These are phyloP conservation scores for Mesorhabditis sp. DNA, from an alignment of 2,888 invertebrate genomes.

Conservation along the genomic window DNA sequence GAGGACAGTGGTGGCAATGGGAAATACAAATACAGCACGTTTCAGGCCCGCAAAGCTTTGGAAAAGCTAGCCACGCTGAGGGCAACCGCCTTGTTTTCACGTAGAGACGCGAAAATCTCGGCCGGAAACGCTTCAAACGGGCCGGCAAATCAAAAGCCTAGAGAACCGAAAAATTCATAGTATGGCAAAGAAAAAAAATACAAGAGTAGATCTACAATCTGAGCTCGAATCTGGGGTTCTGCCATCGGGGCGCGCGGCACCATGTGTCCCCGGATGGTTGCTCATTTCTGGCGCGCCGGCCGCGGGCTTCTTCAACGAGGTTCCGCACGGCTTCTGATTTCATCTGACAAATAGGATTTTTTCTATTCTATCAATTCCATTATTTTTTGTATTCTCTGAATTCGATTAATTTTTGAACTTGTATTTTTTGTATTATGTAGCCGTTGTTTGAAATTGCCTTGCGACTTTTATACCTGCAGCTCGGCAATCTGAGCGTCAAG, in stretches of 20 bases:
- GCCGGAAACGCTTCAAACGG: too few relatives aligned
- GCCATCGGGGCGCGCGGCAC: neutral
- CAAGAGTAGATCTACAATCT: neutral
- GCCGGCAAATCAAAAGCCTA: too few relatives aligned
- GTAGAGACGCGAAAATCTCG: too few relatives aligned
- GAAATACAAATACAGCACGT: too few relatives aligned
- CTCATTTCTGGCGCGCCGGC: neutral
- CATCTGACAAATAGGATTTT: conserved; percentile 3
- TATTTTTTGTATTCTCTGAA: neutral
- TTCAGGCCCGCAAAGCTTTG: too few relatives aligned
- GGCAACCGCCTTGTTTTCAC: too few relatives aligned
- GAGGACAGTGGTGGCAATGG: too few relatives aligned
- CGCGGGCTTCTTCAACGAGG: conserved; percentile 4
- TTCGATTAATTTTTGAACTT: neutral
- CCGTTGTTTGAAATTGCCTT: neutral
- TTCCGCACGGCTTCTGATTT: conserved; percentile 1
- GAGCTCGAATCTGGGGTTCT: conserved; percentile 2
- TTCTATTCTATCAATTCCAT: neutral
- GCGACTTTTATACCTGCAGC: neutral
- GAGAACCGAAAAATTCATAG: too few relatives aligned
- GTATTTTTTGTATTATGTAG: neutral
- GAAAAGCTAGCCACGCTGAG: too few relatives aligned
- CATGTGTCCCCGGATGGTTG: neutral
- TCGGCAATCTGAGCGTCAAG: conserved; percentile 8
- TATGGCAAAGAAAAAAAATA: too few relatives aligned